phyloP scores from a whole-genome alignment of 1,140 invertebrate genomes.

The Drosophila nannoptera region DNA sequence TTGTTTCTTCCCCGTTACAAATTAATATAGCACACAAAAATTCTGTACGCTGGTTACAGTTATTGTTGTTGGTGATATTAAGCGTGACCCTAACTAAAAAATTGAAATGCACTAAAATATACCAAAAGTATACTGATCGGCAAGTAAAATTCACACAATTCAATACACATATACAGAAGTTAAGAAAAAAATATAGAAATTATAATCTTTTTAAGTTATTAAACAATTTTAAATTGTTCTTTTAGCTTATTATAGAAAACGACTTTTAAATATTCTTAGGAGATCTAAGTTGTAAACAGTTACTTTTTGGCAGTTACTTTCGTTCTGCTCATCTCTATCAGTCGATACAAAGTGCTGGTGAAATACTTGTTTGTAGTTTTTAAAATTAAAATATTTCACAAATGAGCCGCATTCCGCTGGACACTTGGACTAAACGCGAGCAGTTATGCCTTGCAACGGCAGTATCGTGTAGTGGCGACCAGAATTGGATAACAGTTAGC shows the following conservation, averaged over 20 bases:
- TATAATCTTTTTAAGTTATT: neutral
- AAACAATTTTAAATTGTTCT: neutral
- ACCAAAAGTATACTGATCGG: neutral
- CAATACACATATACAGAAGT: no score
- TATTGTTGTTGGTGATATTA: neutral
- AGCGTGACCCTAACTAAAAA: conserved; percentile 1
- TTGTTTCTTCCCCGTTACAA: conserved; percentile 10
- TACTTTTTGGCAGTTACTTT: neutral
- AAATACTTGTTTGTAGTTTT: conserved; percentile 9
- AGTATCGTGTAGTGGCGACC: conserved; percentile 92
- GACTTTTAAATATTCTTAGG: neutral
- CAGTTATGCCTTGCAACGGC: conserved; percentile 92
- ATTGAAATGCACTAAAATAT: neutral
- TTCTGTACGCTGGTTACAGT: conserved; percentile 32
- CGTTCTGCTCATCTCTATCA: neutral
- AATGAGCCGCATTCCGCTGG: conserved; percentile 86
- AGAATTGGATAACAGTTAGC: conserved; percentile 96
- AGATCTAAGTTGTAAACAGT: neutral
- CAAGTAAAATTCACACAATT: no score
- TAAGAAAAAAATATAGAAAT: neutral
- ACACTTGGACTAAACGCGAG: conserved; percentile 91
- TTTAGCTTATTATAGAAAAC: no score
- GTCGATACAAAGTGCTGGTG: neutral
- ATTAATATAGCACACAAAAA: conserved; percentile 20
- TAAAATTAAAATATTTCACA: conserved; percentile 18